Evolutionary conservation across 2,113 vertebrate genomes (phyloP), one percentile per base, ranked within the genome.

Genomic region (Pao palembangensis): DNA sequence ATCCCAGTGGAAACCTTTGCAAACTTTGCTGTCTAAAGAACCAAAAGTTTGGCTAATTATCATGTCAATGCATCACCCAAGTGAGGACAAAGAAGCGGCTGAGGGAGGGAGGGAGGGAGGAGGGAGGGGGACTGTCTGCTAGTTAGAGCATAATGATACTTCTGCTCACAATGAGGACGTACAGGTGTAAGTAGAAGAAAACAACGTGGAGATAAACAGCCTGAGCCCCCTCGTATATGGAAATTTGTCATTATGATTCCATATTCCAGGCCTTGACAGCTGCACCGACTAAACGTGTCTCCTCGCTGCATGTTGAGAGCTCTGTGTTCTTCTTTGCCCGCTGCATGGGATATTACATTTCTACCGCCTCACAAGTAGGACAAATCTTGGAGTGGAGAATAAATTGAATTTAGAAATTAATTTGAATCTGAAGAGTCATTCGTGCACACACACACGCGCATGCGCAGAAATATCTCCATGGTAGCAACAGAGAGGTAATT

Each of bases 141-240:
- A 73, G 76, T 79, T 78, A 72, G 64, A 61, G 55, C 63, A 43
- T 25, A 74, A 75, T 81, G 76, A 56, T 57, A 76, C 78, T 78
- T 67, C 3, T 60, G 62, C 57, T 44, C 21, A 52, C 75, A 19
- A 73, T 53, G 42, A 79, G 78, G 63, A 75, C 46, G 10, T 67
- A 57, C 83, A 87, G 80, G 82, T 84, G 83, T 80, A 75, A 64
- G 56, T 67, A 62, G 65, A 78, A 51, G 55, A 64, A 79, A 78
- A 79, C 73, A 79, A 4, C 60, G 62, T 58, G 41, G 73, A 80
- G 75, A 81, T 79, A 71, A 84, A 76, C 46, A 59, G 58, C 51
- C 54, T 57, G 55, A 59, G 61, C 57, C 63, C 76, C 73, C 69
- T 78, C 60, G 55, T 57, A 18, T 64, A 79, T 80, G 79, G 67